A percentile compares a stretch with the other conserved stretches of the same genome.
These are phyloP conservation scores for Paramuricea clavata DNA, from an alignment of 92 coral and sea anemone species.

Conservation along the genomic window DNA sequence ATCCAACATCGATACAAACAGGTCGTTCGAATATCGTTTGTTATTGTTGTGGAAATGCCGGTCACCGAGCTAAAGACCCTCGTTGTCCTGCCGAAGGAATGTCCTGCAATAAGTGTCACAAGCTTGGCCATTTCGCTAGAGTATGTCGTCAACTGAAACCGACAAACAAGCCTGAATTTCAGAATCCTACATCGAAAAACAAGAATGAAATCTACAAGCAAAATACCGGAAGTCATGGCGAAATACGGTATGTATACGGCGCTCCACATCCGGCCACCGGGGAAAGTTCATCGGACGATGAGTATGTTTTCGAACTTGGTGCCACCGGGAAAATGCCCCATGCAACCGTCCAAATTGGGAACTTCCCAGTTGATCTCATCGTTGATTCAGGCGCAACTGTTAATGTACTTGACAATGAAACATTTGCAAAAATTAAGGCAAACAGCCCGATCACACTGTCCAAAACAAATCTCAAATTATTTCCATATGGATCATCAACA, in stretches of 20 bases:
- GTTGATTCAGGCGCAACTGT: conserved; percentile 5
- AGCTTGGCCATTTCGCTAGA: conserved; percentile 53
- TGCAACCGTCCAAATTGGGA: conserved; percentile 12
- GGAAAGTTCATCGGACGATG: conserved; percentile 1
- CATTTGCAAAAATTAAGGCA: too few species aligned
- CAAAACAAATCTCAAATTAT: neutral
- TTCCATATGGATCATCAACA: neutral
- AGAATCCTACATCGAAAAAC: too few species aligned
- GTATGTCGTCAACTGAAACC: too few species aligned
- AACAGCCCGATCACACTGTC: neutral
- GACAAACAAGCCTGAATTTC: too few species aligned
- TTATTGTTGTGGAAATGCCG: conserved; percentile 48
- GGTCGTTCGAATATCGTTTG: conserved; percentile 33
- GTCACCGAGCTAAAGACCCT: conserved; percentile 55
- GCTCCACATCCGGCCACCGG: conserved; percentile 1
- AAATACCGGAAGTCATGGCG: conserved; percentile 2
- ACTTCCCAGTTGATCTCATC: neutral
- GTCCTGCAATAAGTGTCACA: conserved; percentile 35
- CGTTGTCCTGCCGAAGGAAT: conserved; percentile 36
- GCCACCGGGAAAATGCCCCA: neutral
- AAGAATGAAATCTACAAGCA: too few species aligned
- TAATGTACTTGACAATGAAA: neutral
- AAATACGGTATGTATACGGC: neutral
- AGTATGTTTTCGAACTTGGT: conserved; percentile 4
- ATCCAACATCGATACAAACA: neutral